Percentiles rank a stretch among this genome's conserved stretches.
Evolutionary conservation across 2,113 vertebrate species (phyloP).

Genomic region (Butorides virescens): DNA sequence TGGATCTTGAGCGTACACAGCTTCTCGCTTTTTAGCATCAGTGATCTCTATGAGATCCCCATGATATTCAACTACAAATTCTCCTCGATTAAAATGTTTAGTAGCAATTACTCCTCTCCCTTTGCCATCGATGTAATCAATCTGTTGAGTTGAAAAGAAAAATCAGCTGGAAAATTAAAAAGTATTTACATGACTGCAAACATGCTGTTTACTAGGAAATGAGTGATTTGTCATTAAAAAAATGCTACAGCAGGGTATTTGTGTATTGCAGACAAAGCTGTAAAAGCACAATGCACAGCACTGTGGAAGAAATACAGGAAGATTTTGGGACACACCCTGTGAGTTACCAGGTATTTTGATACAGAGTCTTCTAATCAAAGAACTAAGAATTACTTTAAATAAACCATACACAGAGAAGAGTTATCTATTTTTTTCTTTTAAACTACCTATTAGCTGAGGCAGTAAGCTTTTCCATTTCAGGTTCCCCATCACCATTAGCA

Average conservation of each 20-base stretch:
- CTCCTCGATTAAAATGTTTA: conserved; percentile 87
- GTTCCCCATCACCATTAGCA: neutral
- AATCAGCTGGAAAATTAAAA: neutral
- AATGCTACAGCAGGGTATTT: neutral
- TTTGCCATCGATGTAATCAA: conserved; percentile 89
- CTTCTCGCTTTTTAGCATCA: conserved; percentile 87
- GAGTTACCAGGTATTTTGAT: neutral
- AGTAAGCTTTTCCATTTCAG: neutral
- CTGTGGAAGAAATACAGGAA: neutral
- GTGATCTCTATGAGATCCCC: conserved; percentile 93
- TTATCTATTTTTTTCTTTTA: neutral
- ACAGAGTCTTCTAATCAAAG: neutral
- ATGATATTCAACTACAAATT: conserved; percentile 96
- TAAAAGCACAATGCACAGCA: neutral
- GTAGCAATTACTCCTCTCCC: conserved; percentile 91
- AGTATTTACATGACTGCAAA: neutral
- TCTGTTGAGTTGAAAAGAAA: conserved; percentile 68
- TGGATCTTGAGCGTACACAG: conserved; percentile 86
- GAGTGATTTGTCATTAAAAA: neutral
- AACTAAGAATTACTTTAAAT: neutral
- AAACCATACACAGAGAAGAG: neutral
- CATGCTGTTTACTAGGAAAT: neutral
- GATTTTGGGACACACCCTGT: neutral
- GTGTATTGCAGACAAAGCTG: neutral
- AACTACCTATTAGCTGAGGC: neutral